These are phyloP conservation scores for Acanthiza pusilla DNA, from an alignment of 2,797 vertebrate species.

Conservation along the genomic window DNA sequence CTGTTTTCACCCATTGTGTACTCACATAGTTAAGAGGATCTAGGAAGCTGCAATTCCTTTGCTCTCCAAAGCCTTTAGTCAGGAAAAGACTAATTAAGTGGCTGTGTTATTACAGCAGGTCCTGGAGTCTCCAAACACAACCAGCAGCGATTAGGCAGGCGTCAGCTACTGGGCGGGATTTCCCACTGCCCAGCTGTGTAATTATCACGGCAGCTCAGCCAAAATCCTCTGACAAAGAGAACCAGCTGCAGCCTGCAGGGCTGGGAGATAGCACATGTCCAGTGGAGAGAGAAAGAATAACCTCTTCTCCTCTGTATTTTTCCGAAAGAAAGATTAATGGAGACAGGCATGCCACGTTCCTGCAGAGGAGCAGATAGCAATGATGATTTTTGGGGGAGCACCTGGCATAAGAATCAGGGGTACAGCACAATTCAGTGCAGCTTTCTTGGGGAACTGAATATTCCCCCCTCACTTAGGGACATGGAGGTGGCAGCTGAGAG, in stretches of 20 bases:
- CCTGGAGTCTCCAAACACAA: background rate
- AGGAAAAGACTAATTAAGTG: constrained; percentile 64
- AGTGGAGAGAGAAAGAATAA: background rate
- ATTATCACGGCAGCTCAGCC: constrained; percentile 34
- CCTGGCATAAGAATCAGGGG: background rate
- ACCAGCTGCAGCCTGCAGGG: constrained; percentile 13
- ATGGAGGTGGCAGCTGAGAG: background rate
- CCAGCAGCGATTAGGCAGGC: constrained; percentile 44
- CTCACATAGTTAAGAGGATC: background rate
- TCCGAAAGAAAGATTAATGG: background rate
- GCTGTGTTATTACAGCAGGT: constrained; percentile 59
- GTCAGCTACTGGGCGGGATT: constrained; percentile 51
- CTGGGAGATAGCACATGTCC: background rate
- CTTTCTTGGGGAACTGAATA: background rate
- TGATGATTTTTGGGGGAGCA: background rate
- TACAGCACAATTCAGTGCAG: background rate
- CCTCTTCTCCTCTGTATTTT: background rate
- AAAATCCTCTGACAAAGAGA: constrained; percentile 27
- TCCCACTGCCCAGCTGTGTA: constrained; percentile 56
- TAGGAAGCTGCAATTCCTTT: constrained; percentile 1
- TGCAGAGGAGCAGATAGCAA: background rate
- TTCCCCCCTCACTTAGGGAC: background rate
- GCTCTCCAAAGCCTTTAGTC: constrained; percentile 19
- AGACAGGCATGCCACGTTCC: accelerated
- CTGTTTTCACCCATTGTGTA: background rate